phyloP scores from a whole-genome alignment of 2,888 invertebrate genomes.

The Diplazon laetatorius region DNA sequence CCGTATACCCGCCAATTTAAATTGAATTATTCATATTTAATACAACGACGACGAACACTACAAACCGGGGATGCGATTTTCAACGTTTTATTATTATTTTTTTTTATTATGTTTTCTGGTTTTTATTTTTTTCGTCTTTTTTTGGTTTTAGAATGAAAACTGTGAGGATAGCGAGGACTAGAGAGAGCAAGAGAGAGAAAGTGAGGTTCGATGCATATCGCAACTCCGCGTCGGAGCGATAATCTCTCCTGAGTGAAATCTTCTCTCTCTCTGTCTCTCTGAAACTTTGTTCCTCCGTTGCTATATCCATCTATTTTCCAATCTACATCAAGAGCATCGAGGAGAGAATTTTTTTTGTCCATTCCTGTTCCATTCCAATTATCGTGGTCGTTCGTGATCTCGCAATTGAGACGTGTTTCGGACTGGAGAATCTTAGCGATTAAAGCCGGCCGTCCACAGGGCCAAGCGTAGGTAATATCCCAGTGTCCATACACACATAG shows the following conservation, averaged over 20 bases:
- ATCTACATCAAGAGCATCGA: too few relatives aligned
- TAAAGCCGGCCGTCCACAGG: not conserved
- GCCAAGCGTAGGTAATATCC: too few relatives aligned
- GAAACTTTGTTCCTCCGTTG: too few relatives aligned
- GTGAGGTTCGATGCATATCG: conserved; percentile 51
- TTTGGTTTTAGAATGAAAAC: conserved; percentile 5
- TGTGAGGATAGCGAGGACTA: conserved; percentile 1
- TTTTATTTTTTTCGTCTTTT: conserved; percentile 3
- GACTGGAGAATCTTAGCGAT: conserved; percentile 12
- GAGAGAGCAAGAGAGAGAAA: too few relatives aligned
- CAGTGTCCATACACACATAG: too few relatives aligned
- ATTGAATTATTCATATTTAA: conserved; percentile 56
- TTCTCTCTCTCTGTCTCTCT: not conserved
- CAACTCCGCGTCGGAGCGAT: conserved; percentile 56
- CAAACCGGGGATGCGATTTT: conserved; percentile 1
- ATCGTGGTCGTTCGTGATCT: conserved; percentile 3
- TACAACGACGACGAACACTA: too few relatives aligned
- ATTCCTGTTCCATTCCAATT: not conserved
- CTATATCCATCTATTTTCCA: too few relatives aligned
- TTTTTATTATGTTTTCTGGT: not conserved
- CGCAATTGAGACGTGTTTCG: not conserved
- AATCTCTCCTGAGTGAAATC: conserved; percentile 45
- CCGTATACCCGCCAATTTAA: too few relatives aligned
- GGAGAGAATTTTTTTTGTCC: not conserved
- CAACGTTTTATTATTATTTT: conserved; percentile 7